Conservation (phyloP, 2,888 invertebrate genomes). For the Portevinia maculata region DNA sequence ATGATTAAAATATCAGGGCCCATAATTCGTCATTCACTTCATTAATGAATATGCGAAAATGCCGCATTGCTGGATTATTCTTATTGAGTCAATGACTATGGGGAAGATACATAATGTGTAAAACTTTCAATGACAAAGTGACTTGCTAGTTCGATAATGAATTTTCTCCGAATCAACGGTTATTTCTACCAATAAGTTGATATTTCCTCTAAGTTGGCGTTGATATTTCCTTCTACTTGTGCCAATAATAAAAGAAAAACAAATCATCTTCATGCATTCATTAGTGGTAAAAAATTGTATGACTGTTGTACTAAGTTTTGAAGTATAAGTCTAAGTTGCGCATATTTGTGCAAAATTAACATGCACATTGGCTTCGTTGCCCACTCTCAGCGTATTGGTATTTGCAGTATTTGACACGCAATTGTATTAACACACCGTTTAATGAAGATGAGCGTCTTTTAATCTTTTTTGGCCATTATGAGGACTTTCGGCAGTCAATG, state of each 20-base stretch:
- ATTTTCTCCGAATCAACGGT: conserved; percentile 2
- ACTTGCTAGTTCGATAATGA: conserved; percentile 3
- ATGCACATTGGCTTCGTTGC: neutral
- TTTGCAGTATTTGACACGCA: no score
- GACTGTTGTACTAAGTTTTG: neutral
- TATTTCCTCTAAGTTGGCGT: conserved; percentile 11
- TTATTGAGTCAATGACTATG: no score
- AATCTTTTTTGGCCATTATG: no score
- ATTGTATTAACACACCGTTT: no score
- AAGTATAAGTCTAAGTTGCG: neutral
- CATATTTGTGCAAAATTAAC: neutral
- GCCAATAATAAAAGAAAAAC: neutral
- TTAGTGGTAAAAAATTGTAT: conserved; percentile 48
- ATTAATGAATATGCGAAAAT: no score
- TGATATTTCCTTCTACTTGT: neutral
- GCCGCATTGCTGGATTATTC: no score
- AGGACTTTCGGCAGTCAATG: no score
- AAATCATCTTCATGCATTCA: conserved; percentile 10
- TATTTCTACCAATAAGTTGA: conserved; percentile 14
- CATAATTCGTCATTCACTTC: no score
- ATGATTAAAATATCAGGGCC: no score
- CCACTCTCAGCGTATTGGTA: no score
- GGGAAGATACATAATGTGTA: no score
- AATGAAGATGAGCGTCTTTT: no score
- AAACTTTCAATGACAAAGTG: neutral